A percentile compares a stretch with the other conserved stretches of the same genome.
Conservation (phyloP, 2,888 invertebrate genomes). For the Acanthosepion esculentum region DNA sequence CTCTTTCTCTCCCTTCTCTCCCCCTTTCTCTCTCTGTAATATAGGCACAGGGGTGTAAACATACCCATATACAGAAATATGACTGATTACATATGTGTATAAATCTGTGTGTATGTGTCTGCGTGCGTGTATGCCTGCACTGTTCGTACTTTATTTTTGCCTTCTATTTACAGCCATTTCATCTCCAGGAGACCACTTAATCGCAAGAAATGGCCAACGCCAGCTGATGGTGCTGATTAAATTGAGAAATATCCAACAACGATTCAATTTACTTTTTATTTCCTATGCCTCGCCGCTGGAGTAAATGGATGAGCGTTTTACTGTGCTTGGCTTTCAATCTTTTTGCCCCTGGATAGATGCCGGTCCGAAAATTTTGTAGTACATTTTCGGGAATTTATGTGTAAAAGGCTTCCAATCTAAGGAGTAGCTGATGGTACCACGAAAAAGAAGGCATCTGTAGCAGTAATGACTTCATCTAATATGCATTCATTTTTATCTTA, state of each 20-base stretch:
- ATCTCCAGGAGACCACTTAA: slow-evolving; percentile 18
- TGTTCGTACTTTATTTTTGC: neutral
- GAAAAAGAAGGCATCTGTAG: no score
- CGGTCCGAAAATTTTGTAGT: neutral
- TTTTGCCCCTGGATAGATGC: neutral
- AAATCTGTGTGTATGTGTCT: neutral
- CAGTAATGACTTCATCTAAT: no score
- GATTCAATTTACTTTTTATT: neutral
- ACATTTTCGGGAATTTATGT: neutral
- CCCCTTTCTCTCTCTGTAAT: no score
- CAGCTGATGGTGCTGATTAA: neutral
- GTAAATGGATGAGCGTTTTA: neutral
- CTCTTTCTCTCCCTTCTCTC: no score
- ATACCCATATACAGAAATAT: no score
- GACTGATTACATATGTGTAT: no score
- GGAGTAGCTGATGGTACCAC: neutral
- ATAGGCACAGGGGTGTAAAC: no score
- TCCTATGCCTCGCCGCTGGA: neutral
- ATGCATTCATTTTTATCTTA: no score
- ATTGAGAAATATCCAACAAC: slow-evolving; percentile 20
- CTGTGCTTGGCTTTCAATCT: neutral
- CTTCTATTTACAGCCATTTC: neutral
- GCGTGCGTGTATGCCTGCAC: neutral
- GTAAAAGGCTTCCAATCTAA: neutral
- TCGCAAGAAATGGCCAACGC: neutral